These are phyloP conservation scores for Sylvietta virens DNA, from an alignment of 2,113 vertebrate species.

Conservation along the genomic window DNA sequence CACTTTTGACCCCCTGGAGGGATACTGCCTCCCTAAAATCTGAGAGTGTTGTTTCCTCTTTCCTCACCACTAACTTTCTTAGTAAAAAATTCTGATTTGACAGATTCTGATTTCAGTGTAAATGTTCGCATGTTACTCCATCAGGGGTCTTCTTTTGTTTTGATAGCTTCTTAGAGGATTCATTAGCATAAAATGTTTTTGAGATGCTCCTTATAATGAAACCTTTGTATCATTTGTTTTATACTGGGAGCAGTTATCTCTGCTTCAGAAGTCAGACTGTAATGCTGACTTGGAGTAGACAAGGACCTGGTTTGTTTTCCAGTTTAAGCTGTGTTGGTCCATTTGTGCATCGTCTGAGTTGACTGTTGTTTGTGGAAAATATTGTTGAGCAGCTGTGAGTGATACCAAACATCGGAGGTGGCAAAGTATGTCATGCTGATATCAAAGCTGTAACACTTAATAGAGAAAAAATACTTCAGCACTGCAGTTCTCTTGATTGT, in stretches of 20 bases:
- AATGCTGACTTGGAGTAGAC: background rate
- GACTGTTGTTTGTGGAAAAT: background rate
- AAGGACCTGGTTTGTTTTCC: background rate
- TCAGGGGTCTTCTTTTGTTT: background rate
- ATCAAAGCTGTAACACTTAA: background rate
- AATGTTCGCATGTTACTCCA: background rate
- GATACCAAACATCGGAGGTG: background rate
- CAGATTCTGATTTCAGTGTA: background rate
- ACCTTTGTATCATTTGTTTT: background rate
- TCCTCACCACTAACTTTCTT: background rate
- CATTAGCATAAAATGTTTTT: background rate
- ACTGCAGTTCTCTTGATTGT: background rate
- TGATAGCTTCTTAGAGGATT: background rate
- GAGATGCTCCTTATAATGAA: background rate
- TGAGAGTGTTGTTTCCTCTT: background rate
- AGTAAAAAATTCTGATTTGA: background rate
- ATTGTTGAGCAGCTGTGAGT: background rate
- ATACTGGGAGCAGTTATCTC: background rate
- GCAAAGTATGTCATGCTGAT: background rate
- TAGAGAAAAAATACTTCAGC: background rate
- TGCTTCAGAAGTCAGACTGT: background rate
- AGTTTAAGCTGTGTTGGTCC: background rate
- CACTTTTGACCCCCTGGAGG: background rate
- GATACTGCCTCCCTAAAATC: background rate
- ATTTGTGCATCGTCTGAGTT: background rate